phyloP scores from a whole-genome alignment of 1,140 invertebrate genomes.

The Calosoma granatense region DNA sequence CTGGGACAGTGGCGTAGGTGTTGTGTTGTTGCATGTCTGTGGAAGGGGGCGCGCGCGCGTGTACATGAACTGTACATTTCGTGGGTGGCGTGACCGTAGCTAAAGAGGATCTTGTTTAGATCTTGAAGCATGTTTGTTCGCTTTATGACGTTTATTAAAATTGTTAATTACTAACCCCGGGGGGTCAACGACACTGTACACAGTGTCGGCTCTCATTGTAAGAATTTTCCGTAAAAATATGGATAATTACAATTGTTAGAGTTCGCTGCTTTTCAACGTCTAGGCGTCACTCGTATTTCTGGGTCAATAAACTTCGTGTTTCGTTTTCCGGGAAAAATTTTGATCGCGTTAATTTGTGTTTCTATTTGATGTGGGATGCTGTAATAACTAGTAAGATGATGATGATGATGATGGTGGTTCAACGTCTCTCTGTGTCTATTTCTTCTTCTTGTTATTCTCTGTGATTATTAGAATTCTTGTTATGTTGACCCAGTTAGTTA shows the following conservation, averaged over 20 bases:
- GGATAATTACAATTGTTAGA: not conserved
- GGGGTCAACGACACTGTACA: not conserved
- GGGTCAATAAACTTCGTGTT: not conserved
- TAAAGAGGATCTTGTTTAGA: not conserved
- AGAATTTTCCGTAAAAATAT: not conserved
- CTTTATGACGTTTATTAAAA: too few relatives aligned
- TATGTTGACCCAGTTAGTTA: too few relatives aligned
- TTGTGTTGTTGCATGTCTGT: not conserved
- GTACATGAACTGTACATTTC: not conserved
- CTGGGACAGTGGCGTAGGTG: not conserved
- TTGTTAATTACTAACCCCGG: too few relatives aligned
- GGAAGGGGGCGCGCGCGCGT: not conserved
- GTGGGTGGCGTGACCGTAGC: not conserved
- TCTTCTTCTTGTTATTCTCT: too few relatives aligned
- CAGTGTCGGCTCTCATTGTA: not conserved
- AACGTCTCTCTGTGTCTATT: too few relatives aligned
- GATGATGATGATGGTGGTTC: too few relatives aligned
- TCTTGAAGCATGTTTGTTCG: too few relatives aligned
- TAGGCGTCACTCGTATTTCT: not conserved
- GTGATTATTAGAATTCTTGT: too few relatives aligned
- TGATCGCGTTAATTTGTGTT: too few relatives aligned
- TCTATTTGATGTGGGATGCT: too few relatives aligned
- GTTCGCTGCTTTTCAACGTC: not conserved
- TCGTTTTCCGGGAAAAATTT: too few relatives aligned
- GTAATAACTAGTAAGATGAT: too few relatives aligned